Conservation (phyloP, 1,140 invertebrate genomes). For the Zeugodacus cucurbitae region DNA sequence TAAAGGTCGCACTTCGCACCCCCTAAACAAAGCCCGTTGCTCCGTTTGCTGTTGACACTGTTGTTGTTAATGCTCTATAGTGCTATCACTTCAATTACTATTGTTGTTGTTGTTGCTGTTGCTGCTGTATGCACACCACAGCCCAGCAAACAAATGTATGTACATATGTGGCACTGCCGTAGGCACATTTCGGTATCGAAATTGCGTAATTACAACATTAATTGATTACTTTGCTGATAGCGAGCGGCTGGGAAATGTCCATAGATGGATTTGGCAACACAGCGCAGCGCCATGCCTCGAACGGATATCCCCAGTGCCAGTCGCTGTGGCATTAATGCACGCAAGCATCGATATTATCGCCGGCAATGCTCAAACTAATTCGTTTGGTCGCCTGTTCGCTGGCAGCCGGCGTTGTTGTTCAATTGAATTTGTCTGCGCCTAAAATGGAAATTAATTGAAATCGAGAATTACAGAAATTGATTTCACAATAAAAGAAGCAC, state of each 20-base stretch:
- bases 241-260: background rate
- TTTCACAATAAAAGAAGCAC: background rate
- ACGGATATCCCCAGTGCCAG: background rate
- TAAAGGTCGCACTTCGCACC: background rate
- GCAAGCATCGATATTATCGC: constrained; percentile 21
- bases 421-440: background rate
- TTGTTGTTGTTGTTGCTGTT: background rate
- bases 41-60: background rate
- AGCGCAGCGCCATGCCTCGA: background rate
- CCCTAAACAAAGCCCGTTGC: background rate
- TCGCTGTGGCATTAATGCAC: background rate
- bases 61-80: background rate
- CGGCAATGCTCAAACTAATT: background rate
- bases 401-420: background rate
- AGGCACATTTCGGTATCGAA: constrained; percentile 34
- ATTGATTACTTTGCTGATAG: constrained; percentile 38
- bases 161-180: background rate
- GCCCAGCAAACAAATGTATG: background rate
- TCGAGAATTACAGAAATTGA: constrained; percentile 4
- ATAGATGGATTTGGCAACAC: background rate
- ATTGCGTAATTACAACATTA: constrained; percentile 33
- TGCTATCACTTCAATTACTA: too few relatives aligned
- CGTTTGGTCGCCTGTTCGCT: background rate
- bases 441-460: constrained; percentile 24
- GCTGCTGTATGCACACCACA: background rate